These are phyloP conservation scores for Rhynchopsitta pachyrhyncha DNA, from an alignment of 2,113 vertebrate species.

Conservation along the genomic window DNA sequence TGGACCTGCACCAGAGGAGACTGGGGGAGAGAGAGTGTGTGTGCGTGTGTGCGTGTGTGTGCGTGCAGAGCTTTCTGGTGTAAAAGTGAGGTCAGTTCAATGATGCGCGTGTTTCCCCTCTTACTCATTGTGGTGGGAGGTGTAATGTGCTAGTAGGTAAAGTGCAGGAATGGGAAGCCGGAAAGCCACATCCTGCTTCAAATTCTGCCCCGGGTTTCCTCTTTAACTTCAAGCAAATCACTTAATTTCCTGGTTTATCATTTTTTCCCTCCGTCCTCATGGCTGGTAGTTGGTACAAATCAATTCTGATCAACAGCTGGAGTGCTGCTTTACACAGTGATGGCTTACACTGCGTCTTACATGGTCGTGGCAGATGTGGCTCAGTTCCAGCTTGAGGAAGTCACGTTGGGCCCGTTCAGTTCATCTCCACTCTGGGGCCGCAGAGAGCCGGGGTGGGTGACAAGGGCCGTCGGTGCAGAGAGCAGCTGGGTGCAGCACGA, in stretches of 20 bases:
- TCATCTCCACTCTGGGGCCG: background rate
- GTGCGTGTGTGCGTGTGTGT: accelerated
- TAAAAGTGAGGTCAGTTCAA: background rate
- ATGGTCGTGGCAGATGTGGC: background rate
- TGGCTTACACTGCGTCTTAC: background rate
- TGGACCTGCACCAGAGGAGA: background rate
- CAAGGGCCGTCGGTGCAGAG: background rate
- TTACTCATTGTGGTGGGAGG: background rate
- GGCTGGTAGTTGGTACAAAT: accelerated
- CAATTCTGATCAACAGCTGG: accelerated
- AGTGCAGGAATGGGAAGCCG: background rate
- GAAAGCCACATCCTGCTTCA: conserved; percentile 4
- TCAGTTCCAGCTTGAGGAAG: accelerated
- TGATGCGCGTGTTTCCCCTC: background rate
- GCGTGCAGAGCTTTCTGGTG: background rate
- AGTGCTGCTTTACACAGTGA: background rate
- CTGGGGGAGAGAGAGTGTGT: background rate
- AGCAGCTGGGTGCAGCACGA: background rate
- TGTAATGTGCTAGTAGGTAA: background rate
- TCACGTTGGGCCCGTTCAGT: background rate
- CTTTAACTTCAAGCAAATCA: accelerated
- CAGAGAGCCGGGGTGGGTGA: background rate
- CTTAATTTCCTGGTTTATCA: background rate
- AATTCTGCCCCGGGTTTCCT: background rate
- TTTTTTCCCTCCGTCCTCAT: accelerated